A percentile compares a stretch with the other conserved stretches of the same genome.
These are phyloP conservation scores for Pachyseris speciosa DNA, from an alignment of 64 coral and sea anemone genomes.

Conservation along the genomic window DNA sequence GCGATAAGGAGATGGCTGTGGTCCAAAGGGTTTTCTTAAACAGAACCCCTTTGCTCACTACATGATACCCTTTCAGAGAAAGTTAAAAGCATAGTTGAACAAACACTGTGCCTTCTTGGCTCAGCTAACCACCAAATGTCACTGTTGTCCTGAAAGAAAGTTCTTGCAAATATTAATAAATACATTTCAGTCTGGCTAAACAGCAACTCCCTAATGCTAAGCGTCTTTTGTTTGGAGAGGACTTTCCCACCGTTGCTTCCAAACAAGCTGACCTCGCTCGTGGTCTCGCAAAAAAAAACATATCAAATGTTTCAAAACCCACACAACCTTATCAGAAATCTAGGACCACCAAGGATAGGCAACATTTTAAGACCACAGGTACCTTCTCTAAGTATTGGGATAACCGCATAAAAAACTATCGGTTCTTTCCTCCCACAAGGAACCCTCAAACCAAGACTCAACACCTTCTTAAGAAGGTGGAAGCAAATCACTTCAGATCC, in stretches of 20 bases:
- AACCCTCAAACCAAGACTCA: too few relatives aligned
- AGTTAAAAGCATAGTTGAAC: neutral
- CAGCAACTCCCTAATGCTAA: constrained; percentile 55
- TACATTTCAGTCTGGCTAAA: constrained; percentile 4
- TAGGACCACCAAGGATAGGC: too few relatives aligned
- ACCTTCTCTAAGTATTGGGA: too few relatives aligned
- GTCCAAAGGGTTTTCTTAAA: constrained; percentile 38
- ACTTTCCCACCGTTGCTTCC: constrained; percentile 42
- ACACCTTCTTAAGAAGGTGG: too few relatives aligned
- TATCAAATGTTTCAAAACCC: too few relatives aligned
- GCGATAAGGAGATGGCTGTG: constrained; percentile 15
- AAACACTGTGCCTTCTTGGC: neutral
- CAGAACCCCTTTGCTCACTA: constrained; percentile 33
- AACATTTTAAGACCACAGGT: too few relatives aligned
- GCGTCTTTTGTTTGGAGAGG: constrained; percentile 40
- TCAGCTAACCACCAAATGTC: neutral
- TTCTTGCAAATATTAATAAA: constrained; percentile 26
- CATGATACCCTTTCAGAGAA: constrained; percentile 40
- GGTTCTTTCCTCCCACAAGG: too few relatives aligned
- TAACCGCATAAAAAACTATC: too few relatives aligned
- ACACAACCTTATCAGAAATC: too few relatives aligned
- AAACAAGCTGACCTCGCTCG: constrained; percentile 37
- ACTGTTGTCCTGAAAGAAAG: neutral
- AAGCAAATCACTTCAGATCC: too few relatives aligned
- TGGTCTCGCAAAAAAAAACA: constrained; percentile 32